A percentile compares a stretch with the other conserved stretches of the same genome.
These are phyloP conservation scores for Nycticryphes semicollaris DNA, from an alignment of 2,113 vertebrate species.

Conservation along the genomic window DNA sequence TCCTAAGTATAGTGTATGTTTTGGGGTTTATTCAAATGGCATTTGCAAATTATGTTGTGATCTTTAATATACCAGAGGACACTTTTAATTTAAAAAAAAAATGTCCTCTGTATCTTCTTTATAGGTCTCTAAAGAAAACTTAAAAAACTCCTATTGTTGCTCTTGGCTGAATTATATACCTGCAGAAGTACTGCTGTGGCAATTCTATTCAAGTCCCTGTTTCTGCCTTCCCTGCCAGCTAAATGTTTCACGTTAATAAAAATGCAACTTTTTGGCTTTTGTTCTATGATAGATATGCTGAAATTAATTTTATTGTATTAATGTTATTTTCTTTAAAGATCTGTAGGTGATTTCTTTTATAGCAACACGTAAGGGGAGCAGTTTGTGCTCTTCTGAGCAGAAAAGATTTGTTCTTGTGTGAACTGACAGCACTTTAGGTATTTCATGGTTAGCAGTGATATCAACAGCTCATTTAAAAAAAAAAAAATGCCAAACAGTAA, in stretches of 20 bases:
- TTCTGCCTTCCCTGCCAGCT: not conserved
- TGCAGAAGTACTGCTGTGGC: not conserved
- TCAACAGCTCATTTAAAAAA: conserved; percentile 7
- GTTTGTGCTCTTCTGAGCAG: not conserved
- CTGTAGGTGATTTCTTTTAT: not conserved
- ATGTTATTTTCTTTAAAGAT: not conserved
- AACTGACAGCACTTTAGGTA: not conserved
- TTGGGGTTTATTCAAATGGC: not conserved
- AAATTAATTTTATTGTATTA: not conserved
- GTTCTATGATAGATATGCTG: not conserved
- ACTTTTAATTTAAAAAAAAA: not conserved
- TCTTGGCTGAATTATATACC: not conserved
- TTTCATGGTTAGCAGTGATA: not conserved
- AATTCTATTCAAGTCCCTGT: not conserved
- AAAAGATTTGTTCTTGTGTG: not conserved
- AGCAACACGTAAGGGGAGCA: not conserved
- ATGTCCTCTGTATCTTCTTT: not conserved
- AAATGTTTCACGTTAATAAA: not conserved
- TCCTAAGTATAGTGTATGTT: not conserved
- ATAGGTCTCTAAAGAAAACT: not conserved
- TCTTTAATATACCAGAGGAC: not conserved
- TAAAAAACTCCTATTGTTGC: not conserved
- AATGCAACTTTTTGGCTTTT: not conserved
- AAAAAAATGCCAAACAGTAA: not conserved
- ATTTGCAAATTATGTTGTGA: not conserved